Evolutionary conservation across 1,140 invertebrate genomes (phyloP), one percentile per base, ranked within the genome.

Genomic region (Dryas iulia): DNA sequence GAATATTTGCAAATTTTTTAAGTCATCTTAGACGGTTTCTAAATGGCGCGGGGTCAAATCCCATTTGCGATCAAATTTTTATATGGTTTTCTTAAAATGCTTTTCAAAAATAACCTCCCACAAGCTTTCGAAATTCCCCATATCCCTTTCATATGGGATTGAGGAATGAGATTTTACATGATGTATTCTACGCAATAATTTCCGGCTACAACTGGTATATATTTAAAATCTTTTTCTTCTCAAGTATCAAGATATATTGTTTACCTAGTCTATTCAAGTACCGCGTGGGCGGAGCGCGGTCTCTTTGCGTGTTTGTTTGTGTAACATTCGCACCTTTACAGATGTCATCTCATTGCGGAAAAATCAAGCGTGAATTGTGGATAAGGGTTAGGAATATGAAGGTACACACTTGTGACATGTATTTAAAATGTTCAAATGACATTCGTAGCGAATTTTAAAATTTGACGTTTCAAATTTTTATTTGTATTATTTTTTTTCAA

Each of bases 251-350:
- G 52, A 63, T 24, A 2, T 25, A 8, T 6, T 5, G 7, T 28
- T 1, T 3, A 60, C 4, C 23, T 59, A 31, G 8, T 25, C 26
- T 52, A 33, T 30, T 28, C n/a, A 63, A 63, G 28, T 24, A 21
- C 12, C 52, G 61, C 21, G 52, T 14, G 28, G 61, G 61, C 52
- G 61, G 61, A 21, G 61, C 61, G 52, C 61, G 61, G 61, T 25
- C 18, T 56, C 61, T 56, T 63, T 63, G 61, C 24, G 21, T 33
- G 61, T 63, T 63, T 63, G 61, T 63, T 63, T 63, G 61, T 63
- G 23, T 63, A 54, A 63, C 18, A 63, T 63, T 63, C 28, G 61
- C 61, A 63, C 39, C 61, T 33, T 63, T 52, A 63, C 61, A 63
- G 52, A 63, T 63, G 61, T 63, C 61, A 63, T 14, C 61, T 54